Evolutionary conservation across 2,888 invertebrate species (phyloP).

Genomic region (Tinea trinotella): DNA sequence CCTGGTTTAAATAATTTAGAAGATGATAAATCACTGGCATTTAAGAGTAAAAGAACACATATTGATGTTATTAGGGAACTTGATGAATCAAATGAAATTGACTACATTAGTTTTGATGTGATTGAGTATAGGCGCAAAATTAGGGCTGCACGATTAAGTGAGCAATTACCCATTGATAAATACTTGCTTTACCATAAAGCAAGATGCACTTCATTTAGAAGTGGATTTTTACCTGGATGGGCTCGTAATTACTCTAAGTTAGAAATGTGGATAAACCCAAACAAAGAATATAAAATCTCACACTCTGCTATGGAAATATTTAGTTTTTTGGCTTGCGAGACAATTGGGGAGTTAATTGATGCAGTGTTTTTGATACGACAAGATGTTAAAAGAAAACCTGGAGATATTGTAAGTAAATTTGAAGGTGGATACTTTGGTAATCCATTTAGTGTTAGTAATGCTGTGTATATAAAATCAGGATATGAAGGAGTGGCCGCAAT

Average conservation of each 20-base stretch:
- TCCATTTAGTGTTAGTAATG: conserved; percentile 70
- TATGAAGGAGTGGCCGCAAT: conserved; percentile 80
- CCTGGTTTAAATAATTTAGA: conserved; percentile 47
- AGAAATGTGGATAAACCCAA: conserved; percentile 75
- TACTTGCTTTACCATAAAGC: conserved; percentile 87
- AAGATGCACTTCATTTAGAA: conserved; percentile 79
- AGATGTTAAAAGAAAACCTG: conserved; percentile 77
- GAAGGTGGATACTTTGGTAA: conserved; percentile 76
- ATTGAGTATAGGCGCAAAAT: conserved; percentile 73
- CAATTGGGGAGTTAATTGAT: conserved; percentile 90
- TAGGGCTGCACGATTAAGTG: conserved; percentile 70
- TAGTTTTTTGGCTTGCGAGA: conserved; percentile 90
- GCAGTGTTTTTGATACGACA: conserved; percentile 85
- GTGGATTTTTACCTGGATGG: conserved; percentile 51
- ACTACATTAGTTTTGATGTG: conserved; percentile 66
- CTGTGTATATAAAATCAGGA: conserved; percentile 70
- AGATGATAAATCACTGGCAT: conserved; percentile 65
- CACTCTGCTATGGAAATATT: conserved; percentile 81
- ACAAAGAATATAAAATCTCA: conserved; percentile 74
- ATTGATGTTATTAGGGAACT: conserved; percentile 67
- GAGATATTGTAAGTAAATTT: conserved; percentile 80
- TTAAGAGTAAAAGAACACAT: conserved; percentile 53
- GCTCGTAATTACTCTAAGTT: conserved; percentile 71
- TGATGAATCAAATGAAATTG: conserved; percentile 70
- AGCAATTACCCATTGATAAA: conserved; percentile 66